These are phyloP conservation scores for Aphaenogaster ashmeadi DNA, from an alignment of 1,140 invertebrate genomes.

Conservation along the genomic window DNA sequence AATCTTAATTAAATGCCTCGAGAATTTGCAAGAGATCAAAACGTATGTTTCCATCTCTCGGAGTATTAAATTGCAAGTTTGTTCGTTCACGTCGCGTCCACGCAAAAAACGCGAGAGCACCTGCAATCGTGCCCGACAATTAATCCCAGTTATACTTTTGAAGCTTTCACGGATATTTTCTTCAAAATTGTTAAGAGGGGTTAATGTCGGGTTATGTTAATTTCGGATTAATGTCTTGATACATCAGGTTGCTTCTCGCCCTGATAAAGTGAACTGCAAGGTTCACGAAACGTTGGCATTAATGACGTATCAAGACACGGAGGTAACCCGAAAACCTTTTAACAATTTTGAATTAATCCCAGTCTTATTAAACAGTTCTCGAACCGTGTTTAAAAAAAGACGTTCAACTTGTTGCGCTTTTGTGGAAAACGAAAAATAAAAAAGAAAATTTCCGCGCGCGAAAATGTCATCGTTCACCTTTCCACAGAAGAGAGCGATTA, in stretches of 20 bases:
- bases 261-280: too few species aligned
- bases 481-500: not conserved
- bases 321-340: too few species aligned
- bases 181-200: too few species aligned
- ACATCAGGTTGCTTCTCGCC: too few species aligned
- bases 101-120: not conserved
- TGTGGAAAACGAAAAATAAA: not conserved
- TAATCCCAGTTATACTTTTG: too few species aligned
- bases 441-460: not conserved
- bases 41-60: not conserved
- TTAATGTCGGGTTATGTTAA: too few species aligned
- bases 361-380: constrained; percentile 36
- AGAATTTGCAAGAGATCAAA: constrained; percentile 29
- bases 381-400: constrained; percentile 25
- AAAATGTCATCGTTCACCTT: not conserved
- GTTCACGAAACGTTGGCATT: too few species aligned
- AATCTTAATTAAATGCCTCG: constrained; percentile 37
- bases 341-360: not conserved
- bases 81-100: not conserved
- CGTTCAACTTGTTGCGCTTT: not conserved
- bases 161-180: too few species aligned
- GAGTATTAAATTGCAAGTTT: constrained; percentile 37
- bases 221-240: too few species aligned
- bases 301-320: too few species aligned
- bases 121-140: not conserved